These are phyloP conservation scores for Drosophila glabriapex DNA, from an alignment of 2,888 invertebrate genomes.

Conservation along the genomic window DNA sequence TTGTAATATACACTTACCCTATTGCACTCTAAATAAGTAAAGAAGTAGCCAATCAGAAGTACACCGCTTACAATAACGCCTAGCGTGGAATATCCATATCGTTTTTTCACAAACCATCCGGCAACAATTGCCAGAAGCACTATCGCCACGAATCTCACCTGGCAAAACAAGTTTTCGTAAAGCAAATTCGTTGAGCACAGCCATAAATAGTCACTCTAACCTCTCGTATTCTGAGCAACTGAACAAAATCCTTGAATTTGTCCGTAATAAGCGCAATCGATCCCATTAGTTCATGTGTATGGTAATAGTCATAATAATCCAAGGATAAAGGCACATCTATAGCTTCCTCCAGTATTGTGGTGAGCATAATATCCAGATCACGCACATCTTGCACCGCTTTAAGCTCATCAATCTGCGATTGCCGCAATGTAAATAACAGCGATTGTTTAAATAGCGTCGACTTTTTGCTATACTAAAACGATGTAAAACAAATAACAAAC, in stretches of 20 bases:
- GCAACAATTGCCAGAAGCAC: slow-evolving; percentile 40
- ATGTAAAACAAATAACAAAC: slow-evolving; percentile 6
- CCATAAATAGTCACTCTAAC: slow-evolving; percentile 50
- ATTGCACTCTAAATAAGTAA: slow-evolving; percentile 82
- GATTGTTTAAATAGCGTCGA: slow-evolving; percentile 59
- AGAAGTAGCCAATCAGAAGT: slow-evolving; percentile 73
- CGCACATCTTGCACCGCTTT: slow-evolving; percentile 74
- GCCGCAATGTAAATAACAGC: slow-evolving; percentile 64
- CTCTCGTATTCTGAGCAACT: slow-evolving; percentile 68
- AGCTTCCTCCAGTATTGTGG: slow-evolving; percentile 64
- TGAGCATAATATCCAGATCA: slow-evolving; percentile 78
- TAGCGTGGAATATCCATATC: slow-evolving; percentile 56
- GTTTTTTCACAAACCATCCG: slow-evolving; percentile 66
- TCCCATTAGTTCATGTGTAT: slow-evolving; percentile 34
- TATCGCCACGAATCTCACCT: slow-evolving; percentile 72
- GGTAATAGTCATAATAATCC: slow-evolving; percentile 26
- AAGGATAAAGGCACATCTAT: slow-evolving; percentile 37
- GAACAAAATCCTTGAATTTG: slow-evolving; percentile 63
- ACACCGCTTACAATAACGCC: slow-evolving; percentile 55
- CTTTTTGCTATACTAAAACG: slow-evolving; percentile 61
- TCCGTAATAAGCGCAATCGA: slow-evolving; percentile 57
- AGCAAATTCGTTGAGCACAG: neutral
- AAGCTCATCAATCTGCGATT: slow-evolving; percentile 70
- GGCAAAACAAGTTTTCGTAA: slow-evolving; percentile 37
- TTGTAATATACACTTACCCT: slow-evolving; percentile 57